phyloP scores from a whole-genome alignment of 2,888 invertebrate genomes.

The Lithophane leautieri region DNA sequence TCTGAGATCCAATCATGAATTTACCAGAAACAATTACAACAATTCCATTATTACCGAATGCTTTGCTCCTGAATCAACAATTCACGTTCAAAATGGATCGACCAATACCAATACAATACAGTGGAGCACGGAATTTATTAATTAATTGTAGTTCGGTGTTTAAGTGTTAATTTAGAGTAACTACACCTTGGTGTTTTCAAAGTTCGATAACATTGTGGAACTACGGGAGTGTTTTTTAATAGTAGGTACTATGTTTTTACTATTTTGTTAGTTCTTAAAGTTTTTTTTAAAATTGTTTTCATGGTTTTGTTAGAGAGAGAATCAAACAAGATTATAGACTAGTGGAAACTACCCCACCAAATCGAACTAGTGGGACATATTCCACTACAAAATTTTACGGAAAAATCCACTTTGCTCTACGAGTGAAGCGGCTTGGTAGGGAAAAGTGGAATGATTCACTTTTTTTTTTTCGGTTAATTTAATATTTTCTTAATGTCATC shows the following conservation, averaged over 20 bases:
- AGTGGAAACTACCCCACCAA: too few species aligned
- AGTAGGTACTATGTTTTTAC: too few species aligned
- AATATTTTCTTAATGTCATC: neutral
- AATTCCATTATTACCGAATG: neutral
- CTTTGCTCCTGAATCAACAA: conserved; percentile 30
- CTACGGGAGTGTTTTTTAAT: neutral
- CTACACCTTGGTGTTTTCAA: neutral
- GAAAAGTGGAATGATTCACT: too few species aligned
- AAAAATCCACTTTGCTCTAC: too few species aligned
- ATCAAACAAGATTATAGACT: too few species aligned
- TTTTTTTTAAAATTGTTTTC: too few species aligned
- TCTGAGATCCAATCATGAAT: neutral
- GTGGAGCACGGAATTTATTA: conserved; percentile 19
- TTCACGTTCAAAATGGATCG: conserved; percentile 18
- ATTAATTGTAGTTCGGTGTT: conserved; percentile 26
- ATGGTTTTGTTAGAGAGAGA: too few species aligned
- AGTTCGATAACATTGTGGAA: neutral
- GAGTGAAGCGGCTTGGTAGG: too few species aligned
- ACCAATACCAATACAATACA: conserved; percentile 6
- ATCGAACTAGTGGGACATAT: too few species aligned
- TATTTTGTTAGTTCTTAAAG: too few species aligned
- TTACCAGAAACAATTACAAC: neutral
- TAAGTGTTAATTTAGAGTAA: conserved; percentile 20
- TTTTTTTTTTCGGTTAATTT: too few species aligned
- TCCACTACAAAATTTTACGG: too few species aligned